Evolutionary conservation across 1,140 invertebrate genomes (phyloP).

Genomic region (Myzus persicae): DNA sequence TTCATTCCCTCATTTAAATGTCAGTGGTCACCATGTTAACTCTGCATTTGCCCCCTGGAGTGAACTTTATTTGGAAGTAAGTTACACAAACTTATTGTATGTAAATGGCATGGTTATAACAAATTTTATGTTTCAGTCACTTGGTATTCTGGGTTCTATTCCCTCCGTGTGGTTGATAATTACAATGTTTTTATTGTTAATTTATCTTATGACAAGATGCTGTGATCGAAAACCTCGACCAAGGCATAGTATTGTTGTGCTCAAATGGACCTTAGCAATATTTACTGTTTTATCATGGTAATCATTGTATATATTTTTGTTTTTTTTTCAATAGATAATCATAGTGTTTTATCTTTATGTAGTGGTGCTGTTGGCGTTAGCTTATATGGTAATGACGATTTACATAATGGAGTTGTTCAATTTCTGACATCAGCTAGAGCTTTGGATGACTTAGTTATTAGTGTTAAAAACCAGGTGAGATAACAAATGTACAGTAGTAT

Average conservation of each 20-base stretch:
- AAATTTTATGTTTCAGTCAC: conserved; percentile 71
- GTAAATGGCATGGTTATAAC: conserved; percentile 8
- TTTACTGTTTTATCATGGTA: conserved; percentile 72
- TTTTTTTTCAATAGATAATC: not conserved
- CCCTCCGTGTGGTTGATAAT: conserved; percentile 90
- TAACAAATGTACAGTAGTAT: not conserved
- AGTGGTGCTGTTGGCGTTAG: conserved; percentile 72
- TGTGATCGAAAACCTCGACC: conserved; percentile 89
- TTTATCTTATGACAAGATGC: conserved; percentile 91
- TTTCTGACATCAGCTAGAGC: conserved; percentile 79
- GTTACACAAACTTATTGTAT: conserved; percentile 58
- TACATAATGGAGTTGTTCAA: conserved; percentile 86
- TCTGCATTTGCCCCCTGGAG: conserved; percentile 88
- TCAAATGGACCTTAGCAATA: conserved; percentile 83
- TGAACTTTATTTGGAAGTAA: conserved; percentile 88
- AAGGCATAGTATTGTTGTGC: conserved; percentile 81
- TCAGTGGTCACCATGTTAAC: conserved; percentile 86
- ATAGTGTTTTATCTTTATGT: conserved; percentile 60
- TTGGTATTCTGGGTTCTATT: conserved; percentile 88
- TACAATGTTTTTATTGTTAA: conserved; percentile 84
- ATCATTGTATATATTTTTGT: conserved; percentile 18
- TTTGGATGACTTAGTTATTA: conserved; percentile 77
- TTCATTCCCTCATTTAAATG: conserved; percentile 84
- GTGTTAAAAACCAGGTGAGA: conserved; percentile 78
- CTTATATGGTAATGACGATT: conserved; percentile 92